Base-by-base conservation (phyloP, 2,113 vertebrate genomes). In the Collichthys lucidus region DNA sequence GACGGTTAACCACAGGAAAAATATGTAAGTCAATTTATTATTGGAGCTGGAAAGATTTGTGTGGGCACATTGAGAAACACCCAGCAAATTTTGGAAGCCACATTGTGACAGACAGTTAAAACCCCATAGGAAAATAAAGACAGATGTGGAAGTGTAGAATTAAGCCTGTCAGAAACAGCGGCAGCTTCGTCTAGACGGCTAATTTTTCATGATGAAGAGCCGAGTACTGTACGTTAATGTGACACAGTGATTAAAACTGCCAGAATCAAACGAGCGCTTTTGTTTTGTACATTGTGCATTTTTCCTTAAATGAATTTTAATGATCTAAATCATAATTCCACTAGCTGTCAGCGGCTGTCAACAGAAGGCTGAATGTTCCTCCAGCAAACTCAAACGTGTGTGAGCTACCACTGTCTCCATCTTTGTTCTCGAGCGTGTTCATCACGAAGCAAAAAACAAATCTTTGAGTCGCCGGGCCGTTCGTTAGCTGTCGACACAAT, bases 91-190 rank as follows among this genome's bases (percentile, higher is more conserved):
- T 80, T 82, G 72, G 76, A 89, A 87, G 84, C 90, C 89, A 17
- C 92, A 79, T 42, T 67, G 50, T 94, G 91, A 93, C 82, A 87
- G 90, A 93, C 92, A 91, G 71, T 92, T 83, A 70, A 93, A 94
- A 90, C 85, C 71, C 35, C 80, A 46, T n/a, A 79, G 81, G 74
- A 89, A 95, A 94, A 94, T 86, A 88, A 91, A 94, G 91, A 92
- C 92, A 91, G 89, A 94, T 93, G 93, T 93, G 77, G 70, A 90
- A 91, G 83, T 89, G 71, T 61, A 90, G 87, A 89, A 86, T 89
- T 90, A 89, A 60, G 84, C 79, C 87, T 69, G 70, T 91, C 91
- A 91, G 80, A 88, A 93, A 90, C 76, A 61, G 62, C 75, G 72
- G 86, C 90, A 82, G 84, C 78, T 66, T 82, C 71, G 89, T 93